Evolutionary conservation across 2,113 vertebrate genomes (phyloP), one percentile per base, ranked within the genome.

Genomic region (Tragulus kanchil): DNA sequence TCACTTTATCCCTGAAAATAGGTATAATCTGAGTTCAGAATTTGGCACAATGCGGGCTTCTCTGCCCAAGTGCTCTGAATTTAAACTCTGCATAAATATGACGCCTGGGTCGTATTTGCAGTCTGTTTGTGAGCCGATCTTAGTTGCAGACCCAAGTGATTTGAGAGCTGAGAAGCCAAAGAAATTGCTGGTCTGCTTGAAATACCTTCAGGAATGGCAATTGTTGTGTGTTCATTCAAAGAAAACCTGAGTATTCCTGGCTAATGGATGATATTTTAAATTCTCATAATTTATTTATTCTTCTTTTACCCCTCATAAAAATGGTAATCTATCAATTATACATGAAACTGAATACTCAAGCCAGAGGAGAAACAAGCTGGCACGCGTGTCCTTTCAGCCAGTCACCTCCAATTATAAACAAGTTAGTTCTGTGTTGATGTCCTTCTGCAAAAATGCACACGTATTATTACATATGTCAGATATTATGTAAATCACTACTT

Each of bases 231-330:
- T 90, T 90, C 81, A 93, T 95, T 96, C 88, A 94, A 98, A 97
- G 96, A 96, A 98, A 98, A 98, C 56, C 65, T 36, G 79, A 64
- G 48, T 62, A 95, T 97, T 98, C 92, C 96, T 93, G 95, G 94
- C 56, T 97, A 98, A 98, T 97, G 84, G 79, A 13, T 28, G n/a
- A 45, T 98, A 97, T 97, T 98, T 98, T 97, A 96, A 98, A 98
- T 98, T 92, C 92, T 98, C 97, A 98, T 98, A 75, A 98, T 98
- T 98, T 98, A 98, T 98, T 98, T 98, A 98, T 88, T 97, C 73
- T 98, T 98, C 96, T 94, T 98, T 96, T 96, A 96, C 81, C 82
- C 96, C 83, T 98, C 97, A 98, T 97, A 98, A 98, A 95, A 98
- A 97, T 97, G 96, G 95, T 95, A 97, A 45, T 10, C 86, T 23